Conservation (phyloP, 2,113 vertebrate genomes). For the Hypocryptadius cinnamomeus region DNA sequence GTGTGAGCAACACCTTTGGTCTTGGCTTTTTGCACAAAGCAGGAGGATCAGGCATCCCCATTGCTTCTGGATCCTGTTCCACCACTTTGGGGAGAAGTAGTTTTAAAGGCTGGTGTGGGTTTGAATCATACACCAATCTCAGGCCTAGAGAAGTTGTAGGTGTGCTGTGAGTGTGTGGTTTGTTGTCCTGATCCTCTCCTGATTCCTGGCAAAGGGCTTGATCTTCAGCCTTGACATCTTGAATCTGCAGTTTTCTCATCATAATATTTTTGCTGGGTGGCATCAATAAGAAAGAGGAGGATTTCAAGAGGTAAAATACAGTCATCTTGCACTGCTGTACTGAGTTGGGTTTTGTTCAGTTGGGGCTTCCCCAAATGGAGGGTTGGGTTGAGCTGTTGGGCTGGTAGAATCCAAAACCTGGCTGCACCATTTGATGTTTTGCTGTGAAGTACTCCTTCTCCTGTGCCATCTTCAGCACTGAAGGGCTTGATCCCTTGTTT, state of each 20-base stretch:
- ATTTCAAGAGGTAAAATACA: not conserved
- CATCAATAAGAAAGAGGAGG: not conserved
- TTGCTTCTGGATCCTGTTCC: not conserved
- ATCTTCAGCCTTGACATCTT: not conserved
- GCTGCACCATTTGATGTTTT: not conserved
- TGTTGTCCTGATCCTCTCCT: not conserved
- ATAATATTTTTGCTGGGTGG: not conserved
- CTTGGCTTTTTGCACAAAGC: not conserved
- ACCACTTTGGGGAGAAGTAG: rapidly evolving
- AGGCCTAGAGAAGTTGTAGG: not conserved
- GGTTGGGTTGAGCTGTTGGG: not conserved
- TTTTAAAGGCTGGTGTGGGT: not conserved
- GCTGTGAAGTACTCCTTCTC: not conserved
- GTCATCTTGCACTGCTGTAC: not conserved
- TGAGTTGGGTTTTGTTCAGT: not conserved
- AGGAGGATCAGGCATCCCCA: not conserved
- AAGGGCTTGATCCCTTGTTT: not conserved
- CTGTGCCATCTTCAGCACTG: not conserved
- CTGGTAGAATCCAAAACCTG: not conserved
- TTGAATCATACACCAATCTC: not conserved
- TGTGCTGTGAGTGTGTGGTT: not conserved
- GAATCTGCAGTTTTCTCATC: not conserved
- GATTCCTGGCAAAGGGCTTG: not conserved
- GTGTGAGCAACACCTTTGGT: not conserved
- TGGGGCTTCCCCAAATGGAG: not conserved